phyloP scores from a whole-genome alignment of 2,888 invertebrate genomes.

The Tribolium freemani region DNA sequence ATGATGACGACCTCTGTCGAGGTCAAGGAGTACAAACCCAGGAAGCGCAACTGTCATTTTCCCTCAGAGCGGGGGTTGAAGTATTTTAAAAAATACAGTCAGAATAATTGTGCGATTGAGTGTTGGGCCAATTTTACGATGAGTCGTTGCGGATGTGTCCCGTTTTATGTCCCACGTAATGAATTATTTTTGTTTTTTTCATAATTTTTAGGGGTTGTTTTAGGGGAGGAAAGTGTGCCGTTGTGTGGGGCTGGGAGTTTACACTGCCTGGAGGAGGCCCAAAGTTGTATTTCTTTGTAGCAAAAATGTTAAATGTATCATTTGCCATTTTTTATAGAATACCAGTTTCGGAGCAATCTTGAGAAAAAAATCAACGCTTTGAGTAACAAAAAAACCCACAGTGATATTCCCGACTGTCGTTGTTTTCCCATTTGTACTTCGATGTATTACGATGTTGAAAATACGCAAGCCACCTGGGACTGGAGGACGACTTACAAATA shows the following conservation, averaged over 20 bases:
- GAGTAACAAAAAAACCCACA: not conserved
- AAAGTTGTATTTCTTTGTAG: not conserved
- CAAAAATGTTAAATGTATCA: no score
- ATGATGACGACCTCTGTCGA: conserved; percentile 26
- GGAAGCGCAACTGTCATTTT: conserved; percentile 16
- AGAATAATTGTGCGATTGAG: conserved; percentile 21
- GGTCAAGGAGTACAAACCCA: not conserved
- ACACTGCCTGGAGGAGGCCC: conserved; percentile 7
- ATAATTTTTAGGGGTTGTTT: not conserved
- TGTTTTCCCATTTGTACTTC: conserved; percentile 32
- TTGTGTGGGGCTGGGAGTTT: conserved; percentile 26
- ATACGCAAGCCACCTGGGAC: conserved; percentile 20
- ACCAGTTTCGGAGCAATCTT: not conserved
- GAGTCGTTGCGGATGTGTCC: conserved; percentile 15
- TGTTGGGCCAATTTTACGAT: conserved; percentile 19
- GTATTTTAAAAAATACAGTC: conserved; percentile 21
- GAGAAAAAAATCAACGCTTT: conserved; percentile 3
- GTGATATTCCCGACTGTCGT: conserved; percentile 15
- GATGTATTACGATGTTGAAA: conserved; percentile 29
- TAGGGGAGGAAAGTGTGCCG: conserved; percentile 12
- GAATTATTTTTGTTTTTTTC: not conserved
- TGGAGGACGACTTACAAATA: conserved; percentile 5
- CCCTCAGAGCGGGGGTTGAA: conserved; percentile 15
- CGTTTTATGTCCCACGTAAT: conserved; percentile 23
- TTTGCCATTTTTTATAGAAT: not conserved